Conservation (phyloP, 2,113 vertebrate genomes). For the Regulus satrapa region DNA sequence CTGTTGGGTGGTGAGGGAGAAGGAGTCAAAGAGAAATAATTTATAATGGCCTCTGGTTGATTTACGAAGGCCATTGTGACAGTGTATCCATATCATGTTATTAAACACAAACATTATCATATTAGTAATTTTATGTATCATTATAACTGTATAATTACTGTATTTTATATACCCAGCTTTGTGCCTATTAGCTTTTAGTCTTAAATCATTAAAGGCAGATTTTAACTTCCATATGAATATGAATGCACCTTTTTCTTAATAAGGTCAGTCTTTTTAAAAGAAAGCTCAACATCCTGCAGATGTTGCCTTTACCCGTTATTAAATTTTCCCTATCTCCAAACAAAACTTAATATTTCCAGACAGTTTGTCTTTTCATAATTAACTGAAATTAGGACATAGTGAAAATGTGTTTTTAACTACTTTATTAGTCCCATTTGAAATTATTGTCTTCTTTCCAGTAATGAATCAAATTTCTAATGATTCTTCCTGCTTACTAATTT, state of each 20-base stretch:
- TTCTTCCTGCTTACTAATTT: neutral
- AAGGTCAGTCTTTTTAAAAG: neutral
- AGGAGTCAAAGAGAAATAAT: constrained; percentile 27
- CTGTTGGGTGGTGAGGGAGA: neutral
- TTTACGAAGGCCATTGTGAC: neutral
- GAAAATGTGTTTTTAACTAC: neutral
- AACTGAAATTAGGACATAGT: neutral
- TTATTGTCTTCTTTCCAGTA: neutral
- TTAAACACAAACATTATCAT: neutral
- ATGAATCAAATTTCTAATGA: neutral
- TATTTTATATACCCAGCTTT: neutral
- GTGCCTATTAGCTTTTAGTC: neutral
- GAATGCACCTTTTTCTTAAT: neutral
- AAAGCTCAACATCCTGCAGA: neutral
- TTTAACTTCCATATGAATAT: neutral
- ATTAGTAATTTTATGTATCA: neutral
- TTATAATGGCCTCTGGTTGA: neutral
- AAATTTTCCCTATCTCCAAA: neutral
- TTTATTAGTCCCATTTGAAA: neutral
- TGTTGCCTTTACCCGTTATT: neutral
- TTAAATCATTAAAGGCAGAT: neutral
- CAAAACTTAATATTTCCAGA: neutral
- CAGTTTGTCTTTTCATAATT: neutral
- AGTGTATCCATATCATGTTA: neutral
- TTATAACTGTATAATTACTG: neutral